These are phyloP conservation scores for Corythornis leucogaster DNA, from an alignment of 2,797 vertebrate genomes.

Conservation along the genomic window DNA sequence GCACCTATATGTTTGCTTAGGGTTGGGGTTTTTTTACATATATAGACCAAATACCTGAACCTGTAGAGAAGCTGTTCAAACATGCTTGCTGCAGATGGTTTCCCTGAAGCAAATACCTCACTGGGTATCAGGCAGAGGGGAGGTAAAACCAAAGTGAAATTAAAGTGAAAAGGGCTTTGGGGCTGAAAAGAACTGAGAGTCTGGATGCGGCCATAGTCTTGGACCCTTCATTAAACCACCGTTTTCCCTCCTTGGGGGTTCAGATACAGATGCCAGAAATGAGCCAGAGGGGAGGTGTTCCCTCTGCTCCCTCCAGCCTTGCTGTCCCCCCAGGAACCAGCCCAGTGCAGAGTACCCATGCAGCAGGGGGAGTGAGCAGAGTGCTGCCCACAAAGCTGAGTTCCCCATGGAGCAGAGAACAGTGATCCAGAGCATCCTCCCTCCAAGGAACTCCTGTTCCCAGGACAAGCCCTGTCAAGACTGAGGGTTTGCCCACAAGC, in stretches of 20 bases:
- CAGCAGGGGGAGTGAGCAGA: not conserved
- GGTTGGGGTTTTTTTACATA: not conserved
- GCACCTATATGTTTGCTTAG: not conserved
- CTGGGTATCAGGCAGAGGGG: not conserved
- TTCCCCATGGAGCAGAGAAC: not conserved
- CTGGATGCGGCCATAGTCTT: not conserved
- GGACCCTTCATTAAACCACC: not conserved
- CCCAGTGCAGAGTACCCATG: not conserved
- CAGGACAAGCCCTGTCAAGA: not conserved
- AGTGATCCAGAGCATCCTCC: not conserved
- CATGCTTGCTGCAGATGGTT: not conserved
- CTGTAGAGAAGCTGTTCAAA: slow-evolving; percentile 10
- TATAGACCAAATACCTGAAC: not conserved
- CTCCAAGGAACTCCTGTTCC: not conserved
- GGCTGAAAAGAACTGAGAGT: not conserved
- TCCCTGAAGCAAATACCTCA: slow-evolving; percentile 25
- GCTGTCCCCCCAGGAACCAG: not conserved
- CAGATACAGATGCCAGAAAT: not conserved
- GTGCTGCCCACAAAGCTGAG: not conserved
- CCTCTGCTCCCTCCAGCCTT: not conserved
- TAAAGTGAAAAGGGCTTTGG: not conserved
- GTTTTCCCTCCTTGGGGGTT: not conserved
- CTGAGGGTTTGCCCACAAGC: rapidly evolving
- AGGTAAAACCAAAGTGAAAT: not conserved
- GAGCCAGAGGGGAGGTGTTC: not conserved